Evolutionary conservation across 2,797 vertebrate genomes (phyloP).

Genomic region (Aulostomus chinensis): DNA sequence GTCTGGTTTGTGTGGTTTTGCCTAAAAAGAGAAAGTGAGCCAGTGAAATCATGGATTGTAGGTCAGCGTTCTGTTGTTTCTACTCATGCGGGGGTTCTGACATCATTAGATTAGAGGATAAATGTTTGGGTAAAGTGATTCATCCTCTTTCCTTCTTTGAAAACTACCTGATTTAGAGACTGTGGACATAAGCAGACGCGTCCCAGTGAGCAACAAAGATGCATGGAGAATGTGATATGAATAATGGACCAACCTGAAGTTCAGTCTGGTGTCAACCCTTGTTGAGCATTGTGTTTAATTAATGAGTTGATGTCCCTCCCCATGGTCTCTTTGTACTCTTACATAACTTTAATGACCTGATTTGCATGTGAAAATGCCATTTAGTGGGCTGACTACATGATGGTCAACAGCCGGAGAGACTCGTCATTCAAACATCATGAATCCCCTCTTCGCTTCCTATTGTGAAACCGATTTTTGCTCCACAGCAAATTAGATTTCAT

Average conservation of each 20-base stretch:
- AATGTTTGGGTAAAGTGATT: background rate
- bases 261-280: conserved; percentile 20
- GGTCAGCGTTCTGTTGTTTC: conserved; percentile 1
- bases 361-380: conserved; percentile 59
- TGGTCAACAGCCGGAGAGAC: conserved; percentile 22
- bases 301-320: conserved; percentile 26
- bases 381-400: conserved; percentile 5
- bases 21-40: background rate
- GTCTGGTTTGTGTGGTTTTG: conserved; percentile 12
- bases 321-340: conserved; percentile 32
- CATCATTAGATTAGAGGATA: background rate
- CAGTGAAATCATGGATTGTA: background rate
- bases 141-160: background rate
- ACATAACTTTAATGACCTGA: conserved; percentile 43
- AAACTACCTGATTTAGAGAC: background rate
- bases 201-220: background rate
- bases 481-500: conserved; percentile 15
- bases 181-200: background rate
- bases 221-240: background rate
- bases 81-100: background rate
- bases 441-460: conserved; percentile 29
- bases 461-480: conserved; percentile 23
- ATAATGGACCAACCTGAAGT: conserved; percentile 17
- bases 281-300: conserved; percentile 31
- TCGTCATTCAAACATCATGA: conserved; percentile 32